Evolutionary conservation across 2,797 vertebrate genomes (phyloP), one percentile per base, ranked within the genome.

Genomic region (Molossus molossus): DNA sequence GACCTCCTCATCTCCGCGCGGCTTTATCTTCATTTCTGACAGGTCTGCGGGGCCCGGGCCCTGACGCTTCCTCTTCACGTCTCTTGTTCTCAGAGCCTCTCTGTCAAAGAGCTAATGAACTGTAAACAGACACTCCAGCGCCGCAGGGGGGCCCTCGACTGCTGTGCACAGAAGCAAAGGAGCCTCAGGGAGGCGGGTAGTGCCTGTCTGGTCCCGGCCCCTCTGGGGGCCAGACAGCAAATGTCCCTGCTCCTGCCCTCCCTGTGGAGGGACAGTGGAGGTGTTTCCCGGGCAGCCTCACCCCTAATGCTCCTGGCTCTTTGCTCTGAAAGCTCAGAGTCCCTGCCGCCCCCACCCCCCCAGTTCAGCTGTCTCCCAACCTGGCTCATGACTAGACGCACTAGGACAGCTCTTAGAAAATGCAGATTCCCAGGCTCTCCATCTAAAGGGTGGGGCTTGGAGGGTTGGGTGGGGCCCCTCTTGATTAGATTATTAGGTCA

Each of bases 71-170:
- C 89, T 91, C 80, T 89, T 64, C 15, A 8, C 69, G 76, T 90
- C 88, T 72, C 65, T 57, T 0, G 6, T 67, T 76, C 87, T n/a
- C 25, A 2, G 48, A 88, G 70, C 75, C n/a, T 95, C 75, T 93
- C 94, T 87, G 97, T 96, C 93, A 95, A 80, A 90, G 15, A 75
- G 91, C 87, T 97, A 97, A 96, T 94, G 97, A 94, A 84, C 96
- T 82, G 87, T 91, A 89, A 97, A 95, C 55, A 95, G 91, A 94
- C 55, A 76, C 94, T 72, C 55, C 37, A 13, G 90, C 57, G 50
- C 88, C 80, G 64, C 7, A 58, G 80, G 90, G 57, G 89, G 13
- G 50, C 89, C 93, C 82, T 60, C 1, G 0, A 6, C 45, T 2
- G 0, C 45, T 73, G 25, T 60, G 12, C 67, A 75, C 15, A 79